Conservation (phyloP, 2,113 vertebrate genomes). For the Sprattus sprattus region DNA sequence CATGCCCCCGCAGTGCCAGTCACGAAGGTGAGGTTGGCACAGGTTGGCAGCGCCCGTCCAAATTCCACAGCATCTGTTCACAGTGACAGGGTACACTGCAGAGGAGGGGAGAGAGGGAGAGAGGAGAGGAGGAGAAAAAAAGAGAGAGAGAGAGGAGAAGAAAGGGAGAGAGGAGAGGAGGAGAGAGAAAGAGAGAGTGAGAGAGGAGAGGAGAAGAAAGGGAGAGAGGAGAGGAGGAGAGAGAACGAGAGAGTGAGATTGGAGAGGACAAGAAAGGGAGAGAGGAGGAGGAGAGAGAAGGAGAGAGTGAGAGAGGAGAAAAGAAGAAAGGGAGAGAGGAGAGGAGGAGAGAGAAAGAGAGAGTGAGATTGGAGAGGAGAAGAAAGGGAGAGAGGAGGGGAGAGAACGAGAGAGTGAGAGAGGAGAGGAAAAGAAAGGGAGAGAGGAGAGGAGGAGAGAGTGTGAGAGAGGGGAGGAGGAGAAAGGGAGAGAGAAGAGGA, state of each 20-base stretch:
- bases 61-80: constrained; percentile 95
- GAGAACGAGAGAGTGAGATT: too few relatives aligned
- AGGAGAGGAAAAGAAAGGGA: not conserved
- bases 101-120: not conserved
- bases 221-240: too few relatives aligned
- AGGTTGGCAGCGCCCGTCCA: constrained; percentile 71
- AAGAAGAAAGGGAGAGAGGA: not conserved
- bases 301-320: not conserved
- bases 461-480: not conserved
- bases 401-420: not conserved
- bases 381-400: too few relatives aligned
- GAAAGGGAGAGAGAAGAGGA: not conserved
- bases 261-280: too few relatives aligned
- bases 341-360: not conserved
- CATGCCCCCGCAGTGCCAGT: not conserved
- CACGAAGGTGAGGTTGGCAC: constrained; percentile 66
- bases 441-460: not conserved
- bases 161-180: too few relatives aligned
- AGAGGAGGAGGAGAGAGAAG: not conserved
- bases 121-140: not conserved
- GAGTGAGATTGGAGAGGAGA: not conserved
- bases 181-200: too few relatives aligned
- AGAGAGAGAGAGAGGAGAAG: too few relatives aligned
- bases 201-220: too few relatives aligned
- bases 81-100: constrained; percentile 68